phyloP scores from a whole-genome alignment of 2,888 invertebrate genomes.

The Ganaspis brasiliensis region DNA sequence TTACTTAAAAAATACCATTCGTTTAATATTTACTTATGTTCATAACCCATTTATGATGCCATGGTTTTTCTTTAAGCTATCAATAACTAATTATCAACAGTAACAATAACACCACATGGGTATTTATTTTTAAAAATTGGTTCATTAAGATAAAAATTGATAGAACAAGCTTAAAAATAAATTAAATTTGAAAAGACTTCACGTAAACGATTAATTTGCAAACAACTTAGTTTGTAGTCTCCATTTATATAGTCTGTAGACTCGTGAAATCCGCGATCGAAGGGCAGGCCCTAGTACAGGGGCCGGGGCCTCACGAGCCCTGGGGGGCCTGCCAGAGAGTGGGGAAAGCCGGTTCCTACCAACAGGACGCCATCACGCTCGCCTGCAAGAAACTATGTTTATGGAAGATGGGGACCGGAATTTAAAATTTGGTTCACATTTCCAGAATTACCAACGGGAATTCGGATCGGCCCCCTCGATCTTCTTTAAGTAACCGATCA shows the following conservation, averaged over 20 bases:
- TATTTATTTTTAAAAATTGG: too few relatives aligned
- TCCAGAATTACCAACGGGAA: slow-evolving; percentile 34
- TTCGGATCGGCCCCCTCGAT: slow-evolving; percentile 22
- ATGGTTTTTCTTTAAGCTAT: too few relatives aligned
- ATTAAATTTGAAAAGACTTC: slow-evolving; percentile 54
- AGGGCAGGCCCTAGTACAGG: slow-evolving; percentile 68
- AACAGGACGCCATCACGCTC: slow-evolving; percentile 77
- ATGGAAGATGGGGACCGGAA: slow-evolving; percentile 64
- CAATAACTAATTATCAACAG: too few relatives aligned
- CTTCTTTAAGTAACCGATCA: slow-evolving; percentile 38
- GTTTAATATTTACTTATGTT: too few relatives aligned
- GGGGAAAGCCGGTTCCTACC: slow-evolving; percentile 79
- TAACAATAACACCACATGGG: too few relatives aligned
- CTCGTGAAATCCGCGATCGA: slow-evolving; percentile 39
- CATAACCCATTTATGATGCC: too few relatives aligned
- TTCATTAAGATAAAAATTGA: too few relatives aligned
- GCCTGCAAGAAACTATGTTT: slow-evolving; percentile 76
- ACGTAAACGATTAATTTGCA: slow-evolving; percentile 66
- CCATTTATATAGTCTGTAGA: slow-evolving; percentile 49
- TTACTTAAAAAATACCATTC: too few relatives aligned
- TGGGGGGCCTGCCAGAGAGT: slow-evolving; percentile 68
- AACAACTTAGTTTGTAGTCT: slow-evolving; percentile 58
- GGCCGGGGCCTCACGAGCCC: slow-evolving; percentile 66
- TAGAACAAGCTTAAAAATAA: too few relatives aligned
- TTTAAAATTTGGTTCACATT: slow-evolving; percentile 64